These are phyloP conservation scores for Heliothis peltigera DNA, from an alignment of 2,888 invertebrate species.

Conservation along the genomic window DNA sequence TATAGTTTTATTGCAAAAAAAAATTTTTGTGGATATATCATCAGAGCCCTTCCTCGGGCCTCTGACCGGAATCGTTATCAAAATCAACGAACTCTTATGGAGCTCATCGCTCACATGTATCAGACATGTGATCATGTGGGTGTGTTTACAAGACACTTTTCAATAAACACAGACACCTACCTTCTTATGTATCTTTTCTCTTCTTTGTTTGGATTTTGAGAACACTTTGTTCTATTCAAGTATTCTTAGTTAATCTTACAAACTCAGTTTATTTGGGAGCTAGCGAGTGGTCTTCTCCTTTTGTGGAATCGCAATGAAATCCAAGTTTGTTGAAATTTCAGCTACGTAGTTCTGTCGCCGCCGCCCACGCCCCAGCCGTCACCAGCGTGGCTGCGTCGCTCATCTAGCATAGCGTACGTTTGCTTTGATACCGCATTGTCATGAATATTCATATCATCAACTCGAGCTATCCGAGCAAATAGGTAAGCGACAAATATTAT, in stretches of 20 bases:
- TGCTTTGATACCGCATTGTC: slow-evolving; percentile 62
- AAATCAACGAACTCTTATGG: slow-evolving; percentile 59
- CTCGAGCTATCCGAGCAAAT: slow-evolving; percentile 59
- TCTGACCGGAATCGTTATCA: slow-evolving; percentile 68
- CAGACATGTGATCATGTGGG: slow-evolving; percentile 51
- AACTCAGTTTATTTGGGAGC: slow-evolving; percentile 44
- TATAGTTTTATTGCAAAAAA: no score
- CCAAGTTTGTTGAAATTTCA: slow-evolving; percentile 73
- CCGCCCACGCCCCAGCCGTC: slow-evolving; percentile 69
- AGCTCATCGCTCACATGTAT: slow-evolving; percentile 70
- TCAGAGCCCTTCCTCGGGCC: slow-evolving; percentile 54
- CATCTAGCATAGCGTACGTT: slow-evolving; percentile 74
- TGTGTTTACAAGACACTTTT: slow-evolving; percentile 67
- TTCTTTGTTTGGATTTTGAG: slow-evolving; percentile 50
- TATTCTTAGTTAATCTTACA: slow-evolving; percentile 43
- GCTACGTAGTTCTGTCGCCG: slow-evolving; percentile 72
- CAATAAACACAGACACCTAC: slow-evolving; percentile 61
- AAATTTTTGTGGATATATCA: no score
- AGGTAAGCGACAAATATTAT: slow-evolving; percentile 67
- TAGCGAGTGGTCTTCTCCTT: slow-evolving; percentile 63
- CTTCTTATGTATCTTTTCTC: slow-evolving; percentile 43
- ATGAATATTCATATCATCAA: slow-evolving; percentile 77
- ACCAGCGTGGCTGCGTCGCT: slow-evolving; percentile 75
- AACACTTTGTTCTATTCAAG: slow-evolving; percentile 47
- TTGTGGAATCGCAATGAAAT: slow-evolving; percentile 61